These are phyloP conservation scores for Ophraella communa DNA, from an alignment of 2,888 invertebrate genomes.

Conservation along the genomic window DNA sequence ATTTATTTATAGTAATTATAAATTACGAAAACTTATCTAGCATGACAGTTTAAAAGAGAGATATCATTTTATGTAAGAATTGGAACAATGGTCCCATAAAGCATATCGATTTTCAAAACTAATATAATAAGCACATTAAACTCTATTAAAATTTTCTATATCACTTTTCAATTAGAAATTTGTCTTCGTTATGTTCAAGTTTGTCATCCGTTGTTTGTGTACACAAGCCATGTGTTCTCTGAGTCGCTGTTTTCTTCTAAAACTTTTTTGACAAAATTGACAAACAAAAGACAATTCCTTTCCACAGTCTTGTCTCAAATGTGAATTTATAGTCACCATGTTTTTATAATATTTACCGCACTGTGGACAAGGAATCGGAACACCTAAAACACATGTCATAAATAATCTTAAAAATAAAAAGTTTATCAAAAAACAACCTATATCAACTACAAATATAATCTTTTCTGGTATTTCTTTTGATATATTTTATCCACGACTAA, in stretches of 20 bases:
- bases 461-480: too few species aligned
- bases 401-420: not conserved
- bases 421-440: not conserved
- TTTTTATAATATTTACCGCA: constrained; percentile 76
- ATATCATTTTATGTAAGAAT: too few species aligned
- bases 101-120: too few species aligned
- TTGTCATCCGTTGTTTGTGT: constrained; percentile 15
- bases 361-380: constrained; percentile 60
- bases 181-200: too few species aligned
- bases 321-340: constrained; percentile 74
- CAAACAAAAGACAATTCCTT: constrained; percentile 58
- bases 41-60: too few species aligned
- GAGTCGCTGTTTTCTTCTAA: constrained; percentile 57
- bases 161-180: too few species aligned
- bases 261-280: constrained; percentile 54
- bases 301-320: constrained; percentile 62
- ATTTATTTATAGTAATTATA: too few species aligned
- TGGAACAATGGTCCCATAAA: too few species aligned
- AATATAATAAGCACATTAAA: not conserved
- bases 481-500: too few species aligned
- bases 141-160: not conserved
- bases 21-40: too few species aligned
- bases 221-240: constrained; percentile 51
- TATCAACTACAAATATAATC: too few species aligned
- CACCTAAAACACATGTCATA: not conserved